Percentiles rank a stretch among this genome's conserved stretches.
phyloP scores from a whole-genome alignment of 2,113 vertebrate genomes.

The Pterocles gutturalis region DNA sequence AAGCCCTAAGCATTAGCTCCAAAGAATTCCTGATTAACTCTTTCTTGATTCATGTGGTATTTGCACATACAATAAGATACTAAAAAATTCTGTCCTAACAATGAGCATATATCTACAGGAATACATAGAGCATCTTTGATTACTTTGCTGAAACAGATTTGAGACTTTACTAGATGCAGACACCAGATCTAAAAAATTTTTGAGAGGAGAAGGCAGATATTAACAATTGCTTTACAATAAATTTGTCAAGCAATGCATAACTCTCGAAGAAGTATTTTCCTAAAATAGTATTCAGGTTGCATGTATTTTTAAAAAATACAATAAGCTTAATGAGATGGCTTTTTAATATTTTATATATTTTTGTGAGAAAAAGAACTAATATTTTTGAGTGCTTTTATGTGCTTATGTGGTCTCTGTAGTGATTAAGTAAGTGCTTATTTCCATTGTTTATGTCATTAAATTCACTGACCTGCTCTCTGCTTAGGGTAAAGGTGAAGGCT shows the following conservation, averaged over 20 bases:
- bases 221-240: background rate
- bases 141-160: background rate
- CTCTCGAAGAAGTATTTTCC: background rate
- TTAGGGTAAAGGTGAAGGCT: background rate
- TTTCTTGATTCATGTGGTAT: background rate
- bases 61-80: background rate
- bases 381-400: background rate
- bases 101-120: background rate
- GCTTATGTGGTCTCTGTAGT: background rate
- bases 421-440: background rate
- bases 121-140: background rate
- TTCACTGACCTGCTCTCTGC: background rate
- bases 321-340: fast-evolving
- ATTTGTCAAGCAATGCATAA: fast-evolving
- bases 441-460: background rate
- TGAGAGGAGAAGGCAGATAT: fast-evolving
- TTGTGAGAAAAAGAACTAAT: background rate
- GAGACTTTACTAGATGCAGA: background rate
- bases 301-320: background rate
- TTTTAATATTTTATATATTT: background rate
- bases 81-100: background rate
- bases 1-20: background rate
- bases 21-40: background rate
- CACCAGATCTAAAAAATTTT: background rate
- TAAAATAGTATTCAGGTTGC: background rate